phyloP scores from a whole-genome alignment of 1,140 invertebrate genomes.

The Lepeophtheirus salmonis region DNA sequence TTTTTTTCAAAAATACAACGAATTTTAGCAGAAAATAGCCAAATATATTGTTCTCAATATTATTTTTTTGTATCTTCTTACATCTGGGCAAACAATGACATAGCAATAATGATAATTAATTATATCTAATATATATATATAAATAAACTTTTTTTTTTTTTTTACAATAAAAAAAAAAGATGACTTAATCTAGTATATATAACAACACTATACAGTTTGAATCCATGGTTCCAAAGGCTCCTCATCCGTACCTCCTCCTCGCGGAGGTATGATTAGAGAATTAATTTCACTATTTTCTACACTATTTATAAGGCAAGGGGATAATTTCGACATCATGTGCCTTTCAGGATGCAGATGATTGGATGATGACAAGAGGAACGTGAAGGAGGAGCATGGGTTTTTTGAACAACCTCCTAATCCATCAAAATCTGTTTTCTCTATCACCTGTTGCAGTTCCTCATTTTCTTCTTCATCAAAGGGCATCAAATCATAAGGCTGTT shows the following conservation, averaged over 20 bases:
- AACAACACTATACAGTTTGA: slow-evolving; percentile 6
- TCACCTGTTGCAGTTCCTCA: slow-evolving; percentile 17
- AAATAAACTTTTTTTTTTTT: background rate
- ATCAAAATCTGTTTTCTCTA: background rate
- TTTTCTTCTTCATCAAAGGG: slow-evolving; percentile 13
- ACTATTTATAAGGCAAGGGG: slow-evolving; percentile 1
- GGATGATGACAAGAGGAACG: background rate
- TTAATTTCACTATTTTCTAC: background rate
- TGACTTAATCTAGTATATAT: no score
- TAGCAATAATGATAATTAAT: background rate
- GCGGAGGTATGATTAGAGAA: background rate
- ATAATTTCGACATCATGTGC: background rate
- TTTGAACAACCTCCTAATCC: no score
- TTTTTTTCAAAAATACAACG: no score
- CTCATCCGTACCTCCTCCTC: background rate
- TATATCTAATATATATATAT: background rate
- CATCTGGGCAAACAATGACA: background rate
- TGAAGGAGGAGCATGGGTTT: no score
- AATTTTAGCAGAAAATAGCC: background rate
- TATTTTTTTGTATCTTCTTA: background rate
- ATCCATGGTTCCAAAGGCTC: slow-evolving; percentile 12
- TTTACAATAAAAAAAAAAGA: no score
- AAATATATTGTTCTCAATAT: background rate
- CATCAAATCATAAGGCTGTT: slow-evolving; percentile 36
- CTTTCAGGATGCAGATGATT: background rate